Percentiles rank a stretch among this genome's conserved stretches.
Conservation (phyloP, 1,140 invertebrate genomes). For the Brevipalpus yothersi region DNA sequence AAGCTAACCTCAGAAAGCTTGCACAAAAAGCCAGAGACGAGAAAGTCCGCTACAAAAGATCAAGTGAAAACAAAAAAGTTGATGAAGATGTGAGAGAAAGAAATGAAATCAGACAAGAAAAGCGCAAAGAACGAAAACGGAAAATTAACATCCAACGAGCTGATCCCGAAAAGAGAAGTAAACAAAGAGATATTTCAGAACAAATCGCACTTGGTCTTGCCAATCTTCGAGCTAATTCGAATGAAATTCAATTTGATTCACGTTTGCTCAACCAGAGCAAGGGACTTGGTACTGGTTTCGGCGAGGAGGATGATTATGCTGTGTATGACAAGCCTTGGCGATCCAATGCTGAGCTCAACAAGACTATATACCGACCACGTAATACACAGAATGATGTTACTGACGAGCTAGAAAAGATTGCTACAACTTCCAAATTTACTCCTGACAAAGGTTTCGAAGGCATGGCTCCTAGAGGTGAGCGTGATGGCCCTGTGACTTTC, state of each 20-base stretch:
- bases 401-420: constrained; percentile 56
- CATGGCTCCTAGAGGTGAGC: constrained; percentile 37
- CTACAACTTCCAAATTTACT: constrained; percentile 60
- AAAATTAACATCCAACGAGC: constrained; percentile 77
- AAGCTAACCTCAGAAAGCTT: constrained; percentile 69
- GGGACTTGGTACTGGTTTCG: constrained; percentile 89
- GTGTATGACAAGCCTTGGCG: constrained; percentile 73
- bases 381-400: constrained; percentile 68
- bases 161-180: constrained; percentile 76
- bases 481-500: constrained; percentile 89
- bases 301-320: constrained; percentile 89
- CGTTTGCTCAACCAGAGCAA: constrained; percentile 81
- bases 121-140: constrained; percentile 69
- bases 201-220: constrained; percentile 92
- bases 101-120: constrained; percentile 61
- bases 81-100: constrained; percentile 57
- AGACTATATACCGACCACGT: constrained; percentile 73
- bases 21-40: constrained; percentile 89
- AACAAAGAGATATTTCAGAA: constrained; percentile 86
- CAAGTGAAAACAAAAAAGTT: constrained; percentile 19
- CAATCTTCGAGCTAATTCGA: constrained; percentile 32
- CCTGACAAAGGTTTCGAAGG: constrained; percentile 90
- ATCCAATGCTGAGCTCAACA: constrained; percentile 43
- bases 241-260: constrained; percentile 78
- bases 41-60: constrained; percentile 46